Evolutionary conservation across 2,888 invertebrate genomes (phyloP).

Genomic region (Dichetophora obliterata): DNA sequence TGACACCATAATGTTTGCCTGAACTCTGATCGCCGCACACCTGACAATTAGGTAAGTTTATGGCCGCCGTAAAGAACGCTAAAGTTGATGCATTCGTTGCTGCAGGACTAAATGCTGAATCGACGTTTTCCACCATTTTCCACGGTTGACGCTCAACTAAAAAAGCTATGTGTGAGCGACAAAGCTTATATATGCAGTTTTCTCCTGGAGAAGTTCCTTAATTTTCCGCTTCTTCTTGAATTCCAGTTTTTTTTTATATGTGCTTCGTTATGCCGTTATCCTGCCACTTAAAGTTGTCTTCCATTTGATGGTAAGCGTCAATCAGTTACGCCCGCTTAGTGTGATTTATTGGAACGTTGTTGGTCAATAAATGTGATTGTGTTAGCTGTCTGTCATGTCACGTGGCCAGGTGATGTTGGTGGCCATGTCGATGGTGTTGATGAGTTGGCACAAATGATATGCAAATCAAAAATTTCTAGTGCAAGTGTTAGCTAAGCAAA

Average conservation of each 20-base stretch:
- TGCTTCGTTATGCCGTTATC: conserved; percentile 9
- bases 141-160: conserved; percentile 33
- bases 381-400: conserved; percentile 28
- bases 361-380: conserved; percentile 36
- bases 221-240: background rate
- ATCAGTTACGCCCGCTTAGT: conserved; percentile 17
- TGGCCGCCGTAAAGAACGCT: background rate
- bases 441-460: conserved; percentile 62
- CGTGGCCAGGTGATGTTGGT: background rate
- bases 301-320: conserved; percentile 9
- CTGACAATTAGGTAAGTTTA: conserved; percentile 71
- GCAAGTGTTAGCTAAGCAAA: background rate
- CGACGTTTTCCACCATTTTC: conserved; percentile 36
- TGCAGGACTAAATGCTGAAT: conserved; percentile 22
- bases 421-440: conserved; percentile 21
- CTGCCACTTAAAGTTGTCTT: conserved; percentile 37
- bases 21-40: conserved; percentile 88
- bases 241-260: conserved; percentile 13
- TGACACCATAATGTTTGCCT: conserved; percentile 87
- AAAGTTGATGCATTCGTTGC: conserved; percentile 29
- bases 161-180: conserved; percentile 23
- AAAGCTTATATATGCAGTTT: conserved; percentile 41
- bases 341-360: background rate
- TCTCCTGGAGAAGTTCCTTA: background rate
- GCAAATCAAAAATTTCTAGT: conserved; percentile 59